Percentiles rank a stretch among this genome's conserved stretches.
Conservation (phyloP, 2,113 vertebrate species). For the Fukomys damarensis region DNA sequence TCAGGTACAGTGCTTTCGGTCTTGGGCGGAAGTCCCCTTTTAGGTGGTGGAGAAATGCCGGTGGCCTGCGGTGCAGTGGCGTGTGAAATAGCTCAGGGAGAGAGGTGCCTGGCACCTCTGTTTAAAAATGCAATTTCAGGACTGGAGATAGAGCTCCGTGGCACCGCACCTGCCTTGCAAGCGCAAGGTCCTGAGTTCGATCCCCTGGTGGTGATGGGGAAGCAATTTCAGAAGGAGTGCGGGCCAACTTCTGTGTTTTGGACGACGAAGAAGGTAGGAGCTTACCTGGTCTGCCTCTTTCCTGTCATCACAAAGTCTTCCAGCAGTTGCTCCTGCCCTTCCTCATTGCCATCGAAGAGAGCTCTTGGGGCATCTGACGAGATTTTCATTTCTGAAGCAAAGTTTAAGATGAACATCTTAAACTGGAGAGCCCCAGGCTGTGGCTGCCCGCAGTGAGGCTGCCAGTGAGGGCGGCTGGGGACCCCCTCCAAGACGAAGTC, state of each 20-base stretch:
- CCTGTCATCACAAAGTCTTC: slow-evolving; percentile 65
- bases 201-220: too few relatives aligned
- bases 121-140: slow-evolving; percentile 70
- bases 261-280: slow-evolving; percentile 55
- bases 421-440: not conserved
- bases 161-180: too few relatives aligned
- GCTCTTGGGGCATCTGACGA: not conserved
- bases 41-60: slow-evolving; percentile 63
- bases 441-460: not conserved
- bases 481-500: not conserved
- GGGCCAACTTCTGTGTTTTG: slow-evolving; percentile 58
- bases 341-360: not conserved
- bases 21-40: not conserved
- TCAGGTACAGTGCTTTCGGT: slow-evolving; percentile 43
- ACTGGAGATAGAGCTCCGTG: too few relatives aligned
- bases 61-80: slow-evolving; percentile 72
- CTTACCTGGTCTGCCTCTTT: slow-evolving; percentile 60
- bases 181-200: too few relatives aligned
- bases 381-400: not conserved
- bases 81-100: slow-evolving; percentile 56
- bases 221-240: slow-evolving; percentile 70
- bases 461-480: not conserved
- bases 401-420: not conserved
- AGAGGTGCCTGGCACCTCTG: slow-evolving; percentile 61
- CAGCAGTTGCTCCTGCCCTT: not conserved